phyloP scores from a whole-genome alignment of 2,113 vertebrate species.

The Aphelocoma coerulescens region DNA sequence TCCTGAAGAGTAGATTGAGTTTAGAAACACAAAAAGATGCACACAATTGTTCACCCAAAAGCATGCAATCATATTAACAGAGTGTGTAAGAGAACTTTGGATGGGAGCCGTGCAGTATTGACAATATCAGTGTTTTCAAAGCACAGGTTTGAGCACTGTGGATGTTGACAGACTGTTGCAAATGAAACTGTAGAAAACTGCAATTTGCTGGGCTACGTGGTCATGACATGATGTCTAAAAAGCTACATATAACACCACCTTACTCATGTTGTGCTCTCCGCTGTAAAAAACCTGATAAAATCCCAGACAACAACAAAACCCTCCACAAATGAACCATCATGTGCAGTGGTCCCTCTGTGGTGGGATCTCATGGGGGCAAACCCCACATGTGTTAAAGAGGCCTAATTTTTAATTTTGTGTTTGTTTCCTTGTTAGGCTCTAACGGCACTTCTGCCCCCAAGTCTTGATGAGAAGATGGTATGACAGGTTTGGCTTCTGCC shows the following conservation, averaged over 20 bases:
- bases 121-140: not conserved
- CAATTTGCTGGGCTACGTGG: rapidly evolving
- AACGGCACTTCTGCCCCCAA: constrained; percentile 39
- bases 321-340: not conserved
- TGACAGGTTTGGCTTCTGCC: constrained; percentile 87
- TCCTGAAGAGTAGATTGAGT: not conserved
- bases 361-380: constrained; percentile 49
- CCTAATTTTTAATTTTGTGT: constrained; percentile 84
- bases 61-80: not conserved
- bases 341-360: not conserved
- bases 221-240: not conserved
- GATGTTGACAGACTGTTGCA: not conserved
- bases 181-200: not conserved
- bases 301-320: not conserved
- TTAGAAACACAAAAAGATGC: not conserved
- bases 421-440: constrained; percentile 83
- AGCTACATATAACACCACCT: not conserved
- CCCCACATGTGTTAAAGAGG: constrained; percentile 76
- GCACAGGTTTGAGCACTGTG: rapidly evolving
- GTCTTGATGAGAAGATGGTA: constrained; percentile 85
- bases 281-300: not conserved
- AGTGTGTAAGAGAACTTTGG: not conserved
- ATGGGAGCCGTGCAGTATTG: not conserved
- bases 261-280: rapidly evolving
- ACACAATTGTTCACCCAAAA: not conserved